Conservation (phyloP, 2,797 vertebrate species). For the Xerus rutilus region DNA sequence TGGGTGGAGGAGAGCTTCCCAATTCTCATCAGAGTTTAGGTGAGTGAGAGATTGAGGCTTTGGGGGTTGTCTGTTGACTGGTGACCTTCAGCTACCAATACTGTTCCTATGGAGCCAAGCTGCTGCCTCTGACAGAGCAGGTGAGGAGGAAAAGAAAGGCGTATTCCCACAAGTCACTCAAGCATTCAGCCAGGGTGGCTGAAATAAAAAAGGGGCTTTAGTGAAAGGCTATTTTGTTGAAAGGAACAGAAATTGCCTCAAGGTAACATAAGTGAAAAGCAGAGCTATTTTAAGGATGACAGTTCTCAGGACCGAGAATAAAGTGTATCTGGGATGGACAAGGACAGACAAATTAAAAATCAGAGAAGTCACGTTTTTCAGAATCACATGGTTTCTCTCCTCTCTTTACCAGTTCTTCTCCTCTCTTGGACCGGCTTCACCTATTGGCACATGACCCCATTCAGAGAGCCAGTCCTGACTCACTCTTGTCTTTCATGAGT, state of each 20-base stretch:
- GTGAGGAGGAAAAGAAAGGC: background rate
- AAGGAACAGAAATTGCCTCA: slow-evolving; percentile 44
- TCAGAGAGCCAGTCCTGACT: background rate
- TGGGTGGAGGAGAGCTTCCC: background rate
- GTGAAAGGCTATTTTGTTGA: slow-evolving; percentile 30
- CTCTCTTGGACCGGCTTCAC: background rate
- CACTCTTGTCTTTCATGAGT: background rate
- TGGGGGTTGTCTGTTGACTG: background rate
- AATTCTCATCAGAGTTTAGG: background rate
- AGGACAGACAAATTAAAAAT: background rate
- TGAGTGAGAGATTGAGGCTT: background rate
- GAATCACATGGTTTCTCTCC: background rate
- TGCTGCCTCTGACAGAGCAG: background rate
- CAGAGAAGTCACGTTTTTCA: background rate
- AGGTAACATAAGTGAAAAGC: background rate
- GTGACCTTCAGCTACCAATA: background rate
- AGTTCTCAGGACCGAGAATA: background rate
- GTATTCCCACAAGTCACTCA: background rate
- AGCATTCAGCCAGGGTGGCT: background rate
- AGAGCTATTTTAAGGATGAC: slow-evolving; percentile 30
- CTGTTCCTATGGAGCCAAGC: background rate
- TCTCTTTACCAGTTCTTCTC: background rate
- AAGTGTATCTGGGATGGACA: background rate
- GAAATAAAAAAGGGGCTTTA: background rate
- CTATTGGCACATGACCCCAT: background rate